A percentile compares a stretch with the other conserved stretches of the same genome.
Evolutionary conservation across 2,113 vertebrate species (phyloP).

Genomic region (Nesospiza acunhae): DNA sequence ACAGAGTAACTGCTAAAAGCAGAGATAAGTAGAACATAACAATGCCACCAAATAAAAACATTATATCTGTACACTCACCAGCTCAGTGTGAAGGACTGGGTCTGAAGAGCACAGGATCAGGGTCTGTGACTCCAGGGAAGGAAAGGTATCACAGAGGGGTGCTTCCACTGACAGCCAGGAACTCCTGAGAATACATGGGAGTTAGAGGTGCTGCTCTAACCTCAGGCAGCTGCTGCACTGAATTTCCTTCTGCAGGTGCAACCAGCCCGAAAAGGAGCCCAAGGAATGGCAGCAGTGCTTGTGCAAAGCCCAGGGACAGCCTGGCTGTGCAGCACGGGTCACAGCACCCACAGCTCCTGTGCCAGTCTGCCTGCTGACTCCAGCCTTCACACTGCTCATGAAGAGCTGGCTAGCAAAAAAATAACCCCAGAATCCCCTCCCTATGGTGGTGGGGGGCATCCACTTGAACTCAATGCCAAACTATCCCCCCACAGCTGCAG

Average conservation of each 20-base stretch:
- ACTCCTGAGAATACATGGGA: neutral
- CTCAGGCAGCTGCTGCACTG: neutral
- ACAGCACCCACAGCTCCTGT: neutral
- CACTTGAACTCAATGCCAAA: accelerated
- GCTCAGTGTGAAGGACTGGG: neutral
- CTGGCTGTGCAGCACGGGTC: accelerated
- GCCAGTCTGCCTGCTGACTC: neutral
- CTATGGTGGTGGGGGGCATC: accelerated
- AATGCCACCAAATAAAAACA: neutral
- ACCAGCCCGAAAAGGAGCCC: neutral
- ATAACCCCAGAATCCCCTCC: neutral
- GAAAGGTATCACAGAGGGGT: neutral
- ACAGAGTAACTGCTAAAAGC: neutral
- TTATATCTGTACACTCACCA: neutral
- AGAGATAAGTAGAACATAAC: neutral
- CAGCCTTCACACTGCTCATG: accelerated
- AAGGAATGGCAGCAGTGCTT: accelerated
- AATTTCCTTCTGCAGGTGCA: neutral
- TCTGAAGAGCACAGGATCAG: neutral
- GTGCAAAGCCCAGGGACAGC: neutral
- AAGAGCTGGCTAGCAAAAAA: neutral
- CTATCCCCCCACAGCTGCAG: accelerated
- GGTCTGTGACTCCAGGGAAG: neutral
- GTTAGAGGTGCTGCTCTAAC: neutral
- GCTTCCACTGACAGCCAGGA: neutral